These are phyloP conservation scores for Aeoliscus strigatus DNA, from an alignment of 2,797 vertebrate genomes.

Conservation along the genomic window DNA sequence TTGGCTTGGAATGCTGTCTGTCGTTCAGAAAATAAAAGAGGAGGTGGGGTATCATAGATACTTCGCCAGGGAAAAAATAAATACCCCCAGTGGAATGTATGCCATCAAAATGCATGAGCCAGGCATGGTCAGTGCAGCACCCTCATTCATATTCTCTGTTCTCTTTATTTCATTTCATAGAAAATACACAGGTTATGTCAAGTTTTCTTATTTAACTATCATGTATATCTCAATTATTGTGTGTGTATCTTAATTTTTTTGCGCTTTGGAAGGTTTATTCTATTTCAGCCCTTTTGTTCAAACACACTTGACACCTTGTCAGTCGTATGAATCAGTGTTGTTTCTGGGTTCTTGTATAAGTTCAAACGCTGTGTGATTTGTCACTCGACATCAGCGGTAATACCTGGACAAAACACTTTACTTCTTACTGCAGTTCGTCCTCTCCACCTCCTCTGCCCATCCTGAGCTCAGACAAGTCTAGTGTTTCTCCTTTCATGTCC, in stretches of 20 bases:
- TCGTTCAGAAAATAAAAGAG: constrained; percentile 79
- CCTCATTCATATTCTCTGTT: constrained; percentile 32
- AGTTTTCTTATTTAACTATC: too few species aligned
- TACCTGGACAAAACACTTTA: neutral
- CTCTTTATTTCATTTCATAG: constrained; percentile 22
- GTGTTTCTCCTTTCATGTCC: constrained; percentile 48
- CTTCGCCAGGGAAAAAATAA: constrained; percentile 60
- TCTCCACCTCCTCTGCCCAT: constrained; percentile 25
- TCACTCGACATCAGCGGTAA: neutral
- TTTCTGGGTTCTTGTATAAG: neutral
- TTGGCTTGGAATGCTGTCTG: constrained; percentile 79
- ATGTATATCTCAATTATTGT: too few species aligned
- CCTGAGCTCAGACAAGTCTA: constrained; percentile 20
- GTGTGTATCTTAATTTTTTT: too few species aligned
- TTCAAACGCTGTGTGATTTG: constrained; percentile 1
- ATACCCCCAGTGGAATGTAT: constrained; percentile 65
- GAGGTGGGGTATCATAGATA: constrained; percentile 73
- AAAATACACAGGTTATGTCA: too few species aligned
- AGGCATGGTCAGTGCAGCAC: constrained; percentile 49
- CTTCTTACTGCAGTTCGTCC: constrained; percentile 14
- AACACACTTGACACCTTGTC: too few species aligned
- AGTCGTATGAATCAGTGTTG: neutral
- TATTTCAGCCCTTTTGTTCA: too few species aligned
- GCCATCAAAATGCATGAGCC: constrained; percentile 76
- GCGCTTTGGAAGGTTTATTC: too few species aligned